Percentiles rank a stretch among this genome's conserved stretches.
These are phyloP conservation scores for Rhodinocichla rosea DNA, from an alignment of 2,113 vertebrate species.

Conservation along the genomic window DNA sequence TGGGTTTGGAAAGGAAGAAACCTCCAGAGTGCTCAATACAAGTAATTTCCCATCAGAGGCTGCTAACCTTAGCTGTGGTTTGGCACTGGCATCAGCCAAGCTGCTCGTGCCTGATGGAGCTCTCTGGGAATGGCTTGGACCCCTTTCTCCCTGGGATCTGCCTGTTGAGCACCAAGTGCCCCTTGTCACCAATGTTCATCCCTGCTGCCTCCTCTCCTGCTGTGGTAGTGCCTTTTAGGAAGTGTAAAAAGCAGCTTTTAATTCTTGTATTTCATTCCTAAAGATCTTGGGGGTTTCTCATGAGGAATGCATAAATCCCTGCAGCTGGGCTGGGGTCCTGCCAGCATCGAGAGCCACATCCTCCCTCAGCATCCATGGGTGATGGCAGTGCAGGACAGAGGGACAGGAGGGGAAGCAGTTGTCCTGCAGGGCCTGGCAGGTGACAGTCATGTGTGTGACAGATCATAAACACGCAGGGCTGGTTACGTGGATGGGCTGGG, in stretches of 20 bases:
- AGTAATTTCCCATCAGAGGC: slow-evolving; percentile 35
- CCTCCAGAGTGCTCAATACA: not conserved
- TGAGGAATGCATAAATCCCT: not conserved
- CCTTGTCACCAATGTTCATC: not conserved
- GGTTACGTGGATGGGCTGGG: not conserved
- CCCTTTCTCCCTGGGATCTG: not conserved
- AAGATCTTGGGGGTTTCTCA: not conserved
- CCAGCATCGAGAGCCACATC: accelerated
- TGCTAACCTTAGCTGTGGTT: slow-evolving; percentile 40
- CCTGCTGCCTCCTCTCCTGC: not conserved
- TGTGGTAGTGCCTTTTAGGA: not conserved
- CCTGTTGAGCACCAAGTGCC: not conserved
- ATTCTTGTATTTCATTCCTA: not conserved
- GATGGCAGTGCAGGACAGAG: not conserved
- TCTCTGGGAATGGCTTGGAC: not conserved
- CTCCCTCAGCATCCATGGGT: accelerated
- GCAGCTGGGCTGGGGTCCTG: not conserved
- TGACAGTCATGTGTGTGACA: slow-evolving; percentile 23
- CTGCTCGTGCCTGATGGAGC: not conserved
- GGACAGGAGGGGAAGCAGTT: not conserved
- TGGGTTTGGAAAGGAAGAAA: slow-evolving; percentile 40
- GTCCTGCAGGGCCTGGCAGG: slow-evolving; percentile 18
- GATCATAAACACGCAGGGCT: not conserved
- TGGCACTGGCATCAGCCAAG: not conserved
- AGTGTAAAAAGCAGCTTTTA: not conserved